A percentile compares a stretch with the other conserved stretches of the same genome.
phyloP scores from a whole-genome alignment of 2,113 vertebrate species.

The Balaenoptera acutorostrata region DNA sequence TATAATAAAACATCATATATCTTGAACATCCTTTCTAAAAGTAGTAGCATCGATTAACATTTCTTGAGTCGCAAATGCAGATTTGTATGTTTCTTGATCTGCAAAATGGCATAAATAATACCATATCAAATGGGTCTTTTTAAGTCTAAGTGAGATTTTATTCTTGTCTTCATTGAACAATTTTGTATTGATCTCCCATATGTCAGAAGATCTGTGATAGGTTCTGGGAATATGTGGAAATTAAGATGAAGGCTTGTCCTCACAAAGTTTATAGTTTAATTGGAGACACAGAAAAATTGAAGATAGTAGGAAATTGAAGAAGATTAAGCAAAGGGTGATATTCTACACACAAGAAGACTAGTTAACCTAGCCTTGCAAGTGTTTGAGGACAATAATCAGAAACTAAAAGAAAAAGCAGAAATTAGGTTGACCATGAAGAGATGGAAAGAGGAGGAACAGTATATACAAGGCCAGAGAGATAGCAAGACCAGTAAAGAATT shows the following conservation, averaged over 20 bases:
- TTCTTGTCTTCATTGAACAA: not conserved
- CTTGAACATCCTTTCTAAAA: not conserved
- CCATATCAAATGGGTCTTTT: slow-evolving; percentile 12
- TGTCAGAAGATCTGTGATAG: not conserved
- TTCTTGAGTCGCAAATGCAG: not conserved
- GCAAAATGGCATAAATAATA: not conserved
- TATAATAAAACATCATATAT: not conserved
- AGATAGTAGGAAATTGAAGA: not conserved
- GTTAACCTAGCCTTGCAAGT: not conserved
- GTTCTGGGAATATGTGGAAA: not conserved
- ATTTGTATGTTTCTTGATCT: slow-evolving; percentile 18
- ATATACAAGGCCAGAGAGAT: not conserved
- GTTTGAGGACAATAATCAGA: not conserved
- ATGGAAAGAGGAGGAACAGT: not conserved
- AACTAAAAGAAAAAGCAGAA: not conserved
- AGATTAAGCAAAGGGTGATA: not conserved
- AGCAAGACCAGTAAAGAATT: not conserved
- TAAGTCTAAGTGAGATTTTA: not conserved
- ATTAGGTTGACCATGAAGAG: not conserved
- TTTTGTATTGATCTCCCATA: not conserved
- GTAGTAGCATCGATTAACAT: not conserved
- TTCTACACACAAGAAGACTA: not conserved
- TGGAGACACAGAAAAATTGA: not conserved
- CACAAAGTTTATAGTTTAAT: not conserved
- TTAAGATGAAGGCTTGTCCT: not conserved